A percentile compares a stretch with the other conserved stretches of the same genome.
Evolutionary conservation across 30 jellyfish, hydroid and myxozoan genomes (phyloP).

Genomic region (Morbakka virulenta): DNA sequence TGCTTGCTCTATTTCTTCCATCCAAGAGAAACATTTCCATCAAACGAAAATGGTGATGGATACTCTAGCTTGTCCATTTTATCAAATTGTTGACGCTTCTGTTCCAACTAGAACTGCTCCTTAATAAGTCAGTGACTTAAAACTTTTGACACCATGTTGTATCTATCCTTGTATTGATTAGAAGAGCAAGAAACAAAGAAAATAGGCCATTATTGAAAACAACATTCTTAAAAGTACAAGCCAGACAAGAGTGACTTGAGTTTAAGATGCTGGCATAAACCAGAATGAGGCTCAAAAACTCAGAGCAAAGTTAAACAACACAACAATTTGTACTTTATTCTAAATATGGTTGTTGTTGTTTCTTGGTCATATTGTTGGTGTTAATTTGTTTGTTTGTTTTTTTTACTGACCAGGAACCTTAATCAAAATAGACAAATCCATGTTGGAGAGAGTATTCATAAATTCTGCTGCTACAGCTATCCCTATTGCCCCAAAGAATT

Average conservation of each 20-base stretch:
- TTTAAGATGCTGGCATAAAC: no score
- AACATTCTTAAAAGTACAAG: not conserved
- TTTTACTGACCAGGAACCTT: slow-evolving; percentile 36
- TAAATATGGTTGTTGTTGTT: no score
- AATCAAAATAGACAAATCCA: slow-evolving; percentile 30
- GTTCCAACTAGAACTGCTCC: slow-evolving; percentile 32
- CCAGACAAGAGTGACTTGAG: no score
- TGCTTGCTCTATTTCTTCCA: no score
- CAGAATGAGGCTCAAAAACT: no score
- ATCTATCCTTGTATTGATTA: not conserved
- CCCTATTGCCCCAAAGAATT: slow-evolving; percentile 85
- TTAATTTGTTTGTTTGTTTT: not conserved
- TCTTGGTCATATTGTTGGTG: no score
- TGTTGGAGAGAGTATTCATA: slow-evolving; percentile 90
- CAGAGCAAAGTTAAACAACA: no score
- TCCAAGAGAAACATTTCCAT: slow-evolving; percentile 36
- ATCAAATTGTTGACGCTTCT: slow-evolving; percentile 37
- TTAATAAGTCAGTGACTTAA: slow-evolving; percentile 14
- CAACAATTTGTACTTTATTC: no score
- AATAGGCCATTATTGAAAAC: slow-evolving; percentile 11
- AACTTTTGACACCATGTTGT: slow-evolving; percentile 42
- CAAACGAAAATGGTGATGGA: slow-evolving; percentile 44
- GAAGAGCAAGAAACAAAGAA: slow-evolving; percentile 2
- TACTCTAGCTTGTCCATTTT: slow-evolving; percentile 36
- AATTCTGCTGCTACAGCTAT: slow-evolving; percentile 78